A percentile compares a stretch with the other conserved stretches of the same genome.
These are phyloP conservation scores for Actenoides hombroni DNA, from an alignment of 2,113 vertebrate genomes.

Conservation along the genomic window DNA sequence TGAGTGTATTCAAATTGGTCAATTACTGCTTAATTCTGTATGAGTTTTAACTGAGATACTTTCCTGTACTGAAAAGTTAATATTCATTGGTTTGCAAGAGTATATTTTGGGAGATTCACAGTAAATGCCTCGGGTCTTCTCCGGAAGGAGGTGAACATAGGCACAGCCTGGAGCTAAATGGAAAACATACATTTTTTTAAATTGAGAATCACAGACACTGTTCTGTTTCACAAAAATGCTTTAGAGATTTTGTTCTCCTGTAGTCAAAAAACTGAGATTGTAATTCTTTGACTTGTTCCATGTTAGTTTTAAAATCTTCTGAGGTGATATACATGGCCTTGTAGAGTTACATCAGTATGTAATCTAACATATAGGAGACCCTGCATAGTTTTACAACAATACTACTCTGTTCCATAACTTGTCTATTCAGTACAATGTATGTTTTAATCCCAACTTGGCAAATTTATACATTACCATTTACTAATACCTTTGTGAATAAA, in stretches of 20 bases:
- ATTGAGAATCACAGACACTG: not conserved
- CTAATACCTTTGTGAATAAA: not conserved
- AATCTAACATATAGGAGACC: not conserved
- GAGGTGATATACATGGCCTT: not conserved
- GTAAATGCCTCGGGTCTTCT: not conserved
- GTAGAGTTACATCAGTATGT: not conserved
- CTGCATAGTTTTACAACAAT: not conserved
- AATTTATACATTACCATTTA: not conserved
- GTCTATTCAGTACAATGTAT: not conserved
- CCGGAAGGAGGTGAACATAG: not conserved
- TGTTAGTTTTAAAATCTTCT: not conserved
- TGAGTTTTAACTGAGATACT: not conserved
- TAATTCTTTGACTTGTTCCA: not conserved
- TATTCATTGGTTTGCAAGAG: not conserved
- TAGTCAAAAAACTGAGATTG: not conserved
- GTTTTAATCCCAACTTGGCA: not conserved
- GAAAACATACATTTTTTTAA: accelerated
- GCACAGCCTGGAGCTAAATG: not conserved
- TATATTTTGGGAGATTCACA: not conserved
- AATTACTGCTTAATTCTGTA: not conserved
- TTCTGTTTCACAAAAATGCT: not conserved
- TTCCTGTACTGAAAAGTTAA: not conserved
- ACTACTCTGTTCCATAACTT: not conserved
- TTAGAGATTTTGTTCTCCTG: not conserved
- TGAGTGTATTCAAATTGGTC: not conserved